phyloP scores from a whole-genome alignment of 1,140 invertebrate species.

The Pomacea maculata region DNA sequence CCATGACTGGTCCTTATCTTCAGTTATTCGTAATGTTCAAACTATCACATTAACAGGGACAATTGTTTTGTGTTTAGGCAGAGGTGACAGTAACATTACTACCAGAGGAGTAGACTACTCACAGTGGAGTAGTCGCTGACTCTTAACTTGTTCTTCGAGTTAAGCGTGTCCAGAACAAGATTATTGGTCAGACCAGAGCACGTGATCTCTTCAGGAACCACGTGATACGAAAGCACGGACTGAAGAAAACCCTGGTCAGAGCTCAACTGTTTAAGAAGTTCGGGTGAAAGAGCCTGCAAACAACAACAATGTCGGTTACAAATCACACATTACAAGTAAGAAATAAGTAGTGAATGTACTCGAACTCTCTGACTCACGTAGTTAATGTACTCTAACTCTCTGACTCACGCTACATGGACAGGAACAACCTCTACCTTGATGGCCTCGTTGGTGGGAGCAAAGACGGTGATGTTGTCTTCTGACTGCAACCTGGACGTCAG shows the following conservation, averaged over 20 bases:
- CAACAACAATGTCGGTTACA: background rate
- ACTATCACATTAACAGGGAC: background rate
- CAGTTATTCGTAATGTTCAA: background rate
- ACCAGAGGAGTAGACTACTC: constrained; percentile 3
- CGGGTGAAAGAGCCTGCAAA: constrained; percentile 31
- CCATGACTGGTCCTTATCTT: background rate
- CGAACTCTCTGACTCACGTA: no score
- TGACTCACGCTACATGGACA: background rate
- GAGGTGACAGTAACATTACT: no score
- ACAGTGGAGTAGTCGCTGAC: constrained; percentile 44
- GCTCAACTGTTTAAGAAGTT: constrained; percentile 37
- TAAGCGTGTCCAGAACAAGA: constrained; percentile 35
- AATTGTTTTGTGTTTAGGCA: no score
- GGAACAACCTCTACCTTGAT: constrained; percentile 52
- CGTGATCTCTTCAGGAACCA: constrained; percentile 67
- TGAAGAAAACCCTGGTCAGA: constrained; percentile 66
- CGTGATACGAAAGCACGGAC: constrained; percentile 71
- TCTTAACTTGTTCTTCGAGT: constrained; percentile 33
- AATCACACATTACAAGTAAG: no score
- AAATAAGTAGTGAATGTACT: no score
- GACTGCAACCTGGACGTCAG: constrained; percentile 62
- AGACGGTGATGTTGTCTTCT: constrained; percentile 68
- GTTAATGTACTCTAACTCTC: no score
- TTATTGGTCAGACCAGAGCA: constrained; percentile 69
- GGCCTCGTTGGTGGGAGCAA: constrained; percentile 69